Conservation (phyloP, 1,140 invertebrate species). For the Caerostris extrusa region DNA sequence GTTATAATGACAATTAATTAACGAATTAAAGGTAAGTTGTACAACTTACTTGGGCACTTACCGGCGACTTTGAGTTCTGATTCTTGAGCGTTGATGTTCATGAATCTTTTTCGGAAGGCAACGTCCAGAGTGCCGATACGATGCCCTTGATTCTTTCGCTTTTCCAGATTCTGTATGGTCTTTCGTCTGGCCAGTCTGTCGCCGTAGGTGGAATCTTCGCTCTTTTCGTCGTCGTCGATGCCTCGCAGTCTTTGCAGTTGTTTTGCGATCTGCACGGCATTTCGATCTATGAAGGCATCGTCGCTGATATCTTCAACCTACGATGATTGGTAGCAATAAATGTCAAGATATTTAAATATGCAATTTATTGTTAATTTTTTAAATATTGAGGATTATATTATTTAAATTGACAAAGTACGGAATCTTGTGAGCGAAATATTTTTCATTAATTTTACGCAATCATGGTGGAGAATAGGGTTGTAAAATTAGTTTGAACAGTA, state of each 20-base stretch:
- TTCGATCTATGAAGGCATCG: constrained; percentile 93
- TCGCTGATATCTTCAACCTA: constrained; percentile 92
- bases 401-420: too few species aligned
- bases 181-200: constrained; percentile 91
- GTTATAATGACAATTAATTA: not conserved
- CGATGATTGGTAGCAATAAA: not conserved
- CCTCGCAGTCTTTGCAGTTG: constrained; percentile 87
- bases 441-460: too few species aligned
- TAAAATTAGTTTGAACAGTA: too few species aligned
- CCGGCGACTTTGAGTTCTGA: constrained; percentile 77
- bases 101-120: constrained; percentile 95
- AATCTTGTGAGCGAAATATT: too few species aligned
- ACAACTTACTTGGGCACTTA: not conserved
- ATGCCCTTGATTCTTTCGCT: constrained; percentile 89
- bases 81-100: constrained; percentile 89
- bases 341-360: too few species aligned
- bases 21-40: not conserved
- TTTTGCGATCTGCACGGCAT: constrained; percentile 95
- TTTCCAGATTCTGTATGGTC: constrained; percentile 95
- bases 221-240: constrained; percentile 86
- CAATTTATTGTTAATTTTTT: too few species aligned
- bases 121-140: constrained; percentile 94
- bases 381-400: too few species aligned
- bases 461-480: too few species aligned
- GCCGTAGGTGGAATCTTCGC: constrained; percentile 89